Evolutionary conservation across 2,888 invertebrate species (phyloP).

Genomic region (Euplagia quadripunctaria): DNA sequence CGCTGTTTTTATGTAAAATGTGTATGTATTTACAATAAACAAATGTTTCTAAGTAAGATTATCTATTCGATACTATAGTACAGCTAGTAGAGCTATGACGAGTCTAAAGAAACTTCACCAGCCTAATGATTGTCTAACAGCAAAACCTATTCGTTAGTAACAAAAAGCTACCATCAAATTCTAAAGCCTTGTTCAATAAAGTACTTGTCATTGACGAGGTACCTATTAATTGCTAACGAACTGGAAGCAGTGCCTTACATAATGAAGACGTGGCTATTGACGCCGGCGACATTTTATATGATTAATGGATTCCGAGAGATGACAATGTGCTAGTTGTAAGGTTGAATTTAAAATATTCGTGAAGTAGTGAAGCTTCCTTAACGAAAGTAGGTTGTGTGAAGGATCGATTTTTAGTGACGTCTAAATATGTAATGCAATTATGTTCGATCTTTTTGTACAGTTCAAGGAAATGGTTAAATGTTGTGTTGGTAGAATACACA

Average conservation of each 20-base stretch:
- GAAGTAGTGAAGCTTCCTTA: constrained; percentile 26
- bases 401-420: constrained; percentile 25
- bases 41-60: background rate
- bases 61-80: background rate
- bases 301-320: constrained; percentile 49
- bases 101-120: background rate
- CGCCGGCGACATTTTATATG: constrained; percentile 34
- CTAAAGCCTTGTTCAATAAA: constrained; percentile 22
- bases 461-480: constrained; percentile 10
- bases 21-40: background rate
- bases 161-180: constrained; percentile 17
- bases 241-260: constrained; percentile 36
- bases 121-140: background rate
- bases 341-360: constrained; percentile 30
- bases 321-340: constrained; percentile 26
- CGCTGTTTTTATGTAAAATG: too few species aligned
- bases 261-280: constrained; percentile 41
- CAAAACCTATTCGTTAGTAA: background rate
- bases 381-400: constrained; percentile 13
- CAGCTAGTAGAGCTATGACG: background rate
- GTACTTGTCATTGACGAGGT: constrained; percentile 33
- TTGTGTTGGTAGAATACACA: constrained; percentile 6
- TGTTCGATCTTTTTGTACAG: constrained; percentile 15
- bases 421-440: constrained; percentile 21
- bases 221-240: constrained; percentile 40